These are phyloP conservation scores for Crocuta crocuta DNA, from an alignment of 2,113 vertebrate genomes.

Conservation along the genomic window DNA sequence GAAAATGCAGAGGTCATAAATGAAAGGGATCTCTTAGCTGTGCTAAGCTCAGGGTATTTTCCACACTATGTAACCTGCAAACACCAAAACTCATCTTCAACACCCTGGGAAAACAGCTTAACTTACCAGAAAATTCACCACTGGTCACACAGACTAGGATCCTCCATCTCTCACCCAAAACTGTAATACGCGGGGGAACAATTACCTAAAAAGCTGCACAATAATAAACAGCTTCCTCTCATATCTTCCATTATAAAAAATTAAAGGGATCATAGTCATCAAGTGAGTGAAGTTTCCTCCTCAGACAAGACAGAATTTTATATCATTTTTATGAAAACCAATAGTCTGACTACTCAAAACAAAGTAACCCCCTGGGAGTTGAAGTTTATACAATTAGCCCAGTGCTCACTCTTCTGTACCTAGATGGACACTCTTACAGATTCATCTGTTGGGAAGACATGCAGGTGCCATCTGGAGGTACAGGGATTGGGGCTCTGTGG, in stretches of 20 bases:
- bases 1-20: neutral
- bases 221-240: neutral
- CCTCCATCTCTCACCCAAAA: conserved; percentile 13
- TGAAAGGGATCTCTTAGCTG: neutral
- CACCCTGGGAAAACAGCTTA: conserved; percentile 8
- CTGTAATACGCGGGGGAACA: neutral
- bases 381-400: neutral
- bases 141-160: neutral
- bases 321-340: conserved; percentile 22
- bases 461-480: neutral
- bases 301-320: neutral
- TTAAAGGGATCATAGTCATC: neutral
- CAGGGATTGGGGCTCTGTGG: neutral
- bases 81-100: conserved; percentile 44
- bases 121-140: conserved; percentile 46
- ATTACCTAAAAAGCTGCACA: neutral
- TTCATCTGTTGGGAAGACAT: neutral
- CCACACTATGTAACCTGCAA: conserved; percentile 1
- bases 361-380: neutral
- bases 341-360: neutral
- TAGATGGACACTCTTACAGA: neutral
- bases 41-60: conserved; percentile 43
- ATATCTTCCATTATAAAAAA: conserved; percentile 36
- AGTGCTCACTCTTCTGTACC: neutral
- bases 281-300: neutral